Evolutionary conservation across 2,113 vertebrate species (phyloP), one percentile per base, ranked within the genome.

Genomic region (Dicerorhinus sumatrensis): DNA sequence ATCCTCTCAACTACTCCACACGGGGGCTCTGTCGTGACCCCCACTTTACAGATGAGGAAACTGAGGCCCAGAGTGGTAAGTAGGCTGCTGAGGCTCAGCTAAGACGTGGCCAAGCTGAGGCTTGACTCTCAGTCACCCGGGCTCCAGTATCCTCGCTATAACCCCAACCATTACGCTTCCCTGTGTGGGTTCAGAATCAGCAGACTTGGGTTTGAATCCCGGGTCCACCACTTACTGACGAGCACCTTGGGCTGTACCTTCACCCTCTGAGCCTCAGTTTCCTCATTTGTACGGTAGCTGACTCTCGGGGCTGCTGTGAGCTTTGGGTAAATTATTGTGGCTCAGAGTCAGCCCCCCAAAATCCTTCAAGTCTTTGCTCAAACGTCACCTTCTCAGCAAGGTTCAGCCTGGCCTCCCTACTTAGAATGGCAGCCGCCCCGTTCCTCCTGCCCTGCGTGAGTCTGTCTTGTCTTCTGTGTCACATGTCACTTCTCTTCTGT

Each of bases 401-500:
- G 56, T 63, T 72, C 54, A 12, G 63, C 81, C 73, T 54, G 89
- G 42, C 39, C 69, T 5, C 63, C 54, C 13, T 11, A 0, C 46
- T 63, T 77, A 21, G 8, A 63, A 60, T 1, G 8, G 84, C 31
- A 23, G 36, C 31, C 2, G 51, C 62, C 46, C 58, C 4, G 0
- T 20, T 18, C 14, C 46, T 27, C 56, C 3, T 2, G 80, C 9
- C 46, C 46, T 2, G 42, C 0, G 18, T 39, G 39, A 0, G 31
- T 8, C 18, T 7, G 51, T 20, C 54, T 62, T 2, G 5, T 51
- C 46, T 11, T 16, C 39, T 6, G 0, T 0, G 1, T 9, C 42
- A 6, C 1, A 0, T 8, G 1, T 31, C 42, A 6, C 67, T 51
- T 39, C 76, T 16, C 10, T 0, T 51, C 6, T 2, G 0, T 62